Evolutionary conservation across 2,888 invertebrate genomes (phyloP).

Genomic region (Drosophila setosimentum): DNA sequence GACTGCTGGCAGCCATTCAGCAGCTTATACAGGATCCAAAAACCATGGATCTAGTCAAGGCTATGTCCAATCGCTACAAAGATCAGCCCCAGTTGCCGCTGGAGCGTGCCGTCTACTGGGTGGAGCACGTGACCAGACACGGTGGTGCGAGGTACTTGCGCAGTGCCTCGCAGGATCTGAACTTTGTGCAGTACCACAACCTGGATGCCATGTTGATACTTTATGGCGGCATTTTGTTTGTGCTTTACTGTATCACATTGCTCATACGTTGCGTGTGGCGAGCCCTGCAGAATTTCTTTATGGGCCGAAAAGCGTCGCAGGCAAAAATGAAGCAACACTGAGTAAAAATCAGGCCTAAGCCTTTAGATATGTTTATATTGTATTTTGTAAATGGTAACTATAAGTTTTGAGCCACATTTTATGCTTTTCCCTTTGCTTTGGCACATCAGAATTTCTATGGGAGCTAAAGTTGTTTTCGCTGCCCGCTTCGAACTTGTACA

Average conservation of each 20-base stretch:
- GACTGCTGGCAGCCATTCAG: constrained; percentile 72
- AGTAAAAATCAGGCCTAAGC: constrained; percentile 1
- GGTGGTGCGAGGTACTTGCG: constrained; percentile 82
- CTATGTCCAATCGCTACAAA: constrained; percentile 76
- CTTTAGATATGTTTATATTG: not conserved
- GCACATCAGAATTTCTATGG: constrained; percentile 40
- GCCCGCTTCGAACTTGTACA: constrained; percentile 55
- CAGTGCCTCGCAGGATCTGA: constrained; percentile 81
- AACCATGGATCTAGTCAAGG: constrained; percentile 60
- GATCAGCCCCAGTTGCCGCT: constrained; percentile 81
- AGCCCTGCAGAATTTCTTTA: constrained; percentile 38
- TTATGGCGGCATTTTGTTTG: constrained; percentile 64
- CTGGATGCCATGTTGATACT: constrained; percentile 80
- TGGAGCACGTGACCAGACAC: constrained; percentile 82
- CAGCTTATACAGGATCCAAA: constrained; percentile 58
- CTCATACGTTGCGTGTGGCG: constrained; percentile 38
- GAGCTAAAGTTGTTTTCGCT: constrained; percentile 30
- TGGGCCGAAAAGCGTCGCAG: constrained; percentile 19
- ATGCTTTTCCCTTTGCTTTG: constrained; percentile 7
- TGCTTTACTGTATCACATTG: constrained; percentile 41
- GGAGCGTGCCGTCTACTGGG: constrained; percentile 83
- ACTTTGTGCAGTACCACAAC: constrained; percentile 81
- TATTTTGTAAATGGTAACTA: constrained; percentile 5
- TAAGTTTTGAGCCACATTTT: not conserved
- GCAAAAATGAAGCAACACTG: constrained; percentile 56